Evolutionary conservation across 2,797 vertebrate genomes (phyloP).

Genomic region (Heliangelus exortis): DNA sequence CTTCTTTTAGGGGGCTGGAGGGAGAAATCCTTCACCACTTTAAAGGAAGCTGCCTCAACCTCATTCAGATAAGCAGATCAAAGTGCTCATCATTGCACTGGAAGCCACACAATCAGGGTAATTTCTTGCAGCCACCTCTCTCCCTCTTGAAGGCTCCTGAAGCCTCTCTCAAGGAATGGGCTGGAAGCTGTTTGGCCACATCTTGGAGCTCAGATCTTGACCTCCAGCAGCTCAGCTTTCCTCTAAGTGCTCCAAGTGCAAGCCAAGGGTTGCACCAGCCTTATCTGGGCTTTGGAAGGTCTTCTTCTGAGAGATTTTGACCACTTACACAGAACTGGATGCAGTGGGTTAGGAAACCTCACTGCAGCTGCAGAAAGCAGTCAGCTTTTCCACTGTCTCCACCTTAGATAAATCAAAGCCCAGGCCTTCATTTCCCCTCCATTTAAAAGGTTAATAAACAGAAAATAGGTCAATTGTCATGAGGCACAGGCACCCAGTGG

Average conservation of each 20-base stretch:
- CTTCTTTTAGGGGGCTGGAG: not conserved
- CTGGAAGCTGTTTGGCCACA: not conserved
- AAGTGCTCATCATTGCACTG: not conserved
- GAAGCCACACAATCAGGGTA: not conserved
- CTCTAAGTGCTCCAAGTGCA: not conserved
- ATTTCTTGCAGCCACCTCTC: not conserved
- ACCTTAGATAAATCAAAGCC: not conserved
- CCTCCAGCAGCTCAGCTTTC: not conserved
- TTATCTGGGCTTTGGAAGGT: not conserved
- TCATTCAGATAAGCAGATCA: not conserved
- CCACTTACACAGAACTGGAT: not conserved
- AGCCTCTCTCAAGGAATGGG: not conserved
- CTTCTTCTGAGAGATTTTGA: not conserved
- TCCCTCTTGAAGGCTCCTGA: not conserved
- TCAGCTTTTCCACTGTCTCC: not conserved
- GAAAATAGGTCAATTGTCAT: not conserved
- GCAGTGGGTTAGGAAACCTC: not conserved
- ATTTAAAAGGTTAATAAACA: slow-evolving; percentile 4
- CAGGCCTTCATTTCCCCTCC: not conserved
- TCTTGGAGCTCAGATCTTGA: not conserved
- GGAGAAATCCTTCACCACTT: not conserved
- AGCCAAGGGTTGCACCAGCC: not conserved
- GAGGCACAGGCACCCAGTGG: not conserved
- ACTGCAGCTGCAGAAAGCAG: not conserved
- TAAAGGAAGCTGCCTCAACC: not conserved